Base-by-base conservation (phyloP, 1,140 invertebrate genomes). In the Leptinotarsa texana region DNA sequence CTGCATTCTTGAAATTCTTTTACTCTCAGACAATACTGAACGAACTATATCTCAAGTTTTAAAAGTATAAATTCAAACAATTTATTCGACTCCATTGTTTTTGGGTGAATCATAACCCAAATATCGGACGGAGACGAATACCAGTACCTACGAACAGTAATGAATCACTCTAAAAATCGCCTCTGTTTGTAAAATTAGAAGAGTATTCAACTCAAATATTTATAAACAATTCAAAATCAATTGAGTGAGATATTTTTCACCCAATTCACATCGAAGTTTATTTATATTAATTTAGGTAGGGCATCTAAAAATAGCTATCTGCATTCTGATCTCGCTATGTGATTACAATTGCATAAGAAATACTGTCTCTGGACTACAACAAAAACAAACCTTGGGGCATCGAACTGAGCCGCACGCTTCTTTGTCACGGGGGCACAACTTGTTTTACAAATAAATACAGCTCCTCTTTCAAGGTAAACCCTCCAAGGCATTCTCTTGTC, bases 361-460 rank as follows among this genome's bases (percentile, higher is more conserved):
- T n/a, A 42, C 15, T 47, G 66, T 68, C 66, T 68, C 18, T 33
- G 42, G 42, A 68, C 66, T 68, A 68, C 33, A 68, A 33, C 15
- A 47, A 68, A 68, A 68, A 68, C 66, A 68, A 68, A 68, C 66
- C 42, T 68, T 33, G 49, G 66, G 66, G 33, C 66, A 68, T 68
- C 66, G 66, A 68, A 68, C 66, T 33, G 42, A n/a, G 42, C 13
- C 42, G 42, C 66, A 68, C 66, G 66, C 66, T 68, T 68, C 66
- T 68, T 68, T 68, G 66, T 68, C 66, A 68, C 66, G 42, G 66
- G 66, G 66, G 66, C 66, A 68, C 66, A 68, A 68, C 66, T 68
- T 68, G 66, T 68, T 68, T 68, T 68, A 68, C 24, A 68, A 68
- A 68, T 68, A 47, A 68, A 68, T 68, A 66, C 21, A 27, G 24